Conservation (phyloP, 2,113 vertebrate genomes). For the Sebastes schlegelii region DNA sequence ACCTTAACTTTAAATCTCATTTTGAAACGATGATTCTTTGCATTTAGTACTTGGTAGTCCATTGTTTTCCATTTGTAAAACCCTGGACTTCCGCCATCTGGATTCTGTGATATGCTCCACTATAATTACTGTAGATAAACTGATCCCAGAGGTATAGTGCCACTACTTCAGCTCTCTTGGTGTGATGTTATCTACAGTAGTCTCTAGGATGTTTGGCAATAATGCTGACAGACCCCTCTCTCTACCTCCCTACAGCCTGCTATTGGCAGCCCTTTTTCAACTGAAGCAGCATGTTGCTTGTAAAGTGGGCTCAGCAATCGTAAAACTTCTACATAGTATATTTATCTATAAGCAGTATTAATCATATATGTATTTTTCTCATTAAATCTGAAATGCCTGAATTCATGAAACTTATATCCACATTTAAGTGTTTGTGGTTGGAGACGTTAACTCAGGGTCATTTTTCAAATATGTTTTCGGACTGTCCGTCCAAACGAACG, state of each 20-base stretch:
- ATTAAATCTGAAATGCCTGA: not conserved
- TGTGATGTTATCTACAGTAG: constrained; percentile 7
- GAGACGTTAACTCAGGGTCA: no score
- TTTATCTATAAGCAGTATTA: not conserved
- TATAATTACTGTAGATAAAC: not conserved
- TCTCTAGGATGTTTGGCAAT: constrained; percentile 9
- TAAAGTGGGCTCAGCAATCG: not conserved
- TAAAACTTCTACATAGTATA: not conserved
- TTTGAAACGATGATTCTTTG: no score
- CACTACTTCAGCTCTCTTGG: not conserved
- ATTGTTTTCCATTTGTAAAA: not conserved
- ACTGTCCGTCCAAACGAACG: no score
- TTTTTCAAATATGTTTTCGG: no score
- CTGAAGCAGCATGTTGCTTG: not conserved
- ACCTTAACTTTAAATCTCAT: no score
- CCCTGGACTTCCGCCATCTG: not conserved
- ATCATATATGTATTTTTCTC: not conserved
- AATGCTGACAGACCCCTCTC: constrained; percentile 1
- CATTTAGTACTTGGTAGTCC: not conserved
- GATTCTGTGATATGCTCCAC: not conserved
- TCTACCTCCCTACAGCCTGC: not conserved
- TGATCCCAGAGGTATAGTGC: constrained; percentile 4
- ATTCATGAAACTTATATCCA: not conserved
- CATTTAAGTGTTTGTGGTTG: no score
- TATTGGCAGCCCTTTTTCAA: no score